phyloP scores from a whole-genome alignment of 2,797 vertebrate species.

The Rhinella marina region DNA sequence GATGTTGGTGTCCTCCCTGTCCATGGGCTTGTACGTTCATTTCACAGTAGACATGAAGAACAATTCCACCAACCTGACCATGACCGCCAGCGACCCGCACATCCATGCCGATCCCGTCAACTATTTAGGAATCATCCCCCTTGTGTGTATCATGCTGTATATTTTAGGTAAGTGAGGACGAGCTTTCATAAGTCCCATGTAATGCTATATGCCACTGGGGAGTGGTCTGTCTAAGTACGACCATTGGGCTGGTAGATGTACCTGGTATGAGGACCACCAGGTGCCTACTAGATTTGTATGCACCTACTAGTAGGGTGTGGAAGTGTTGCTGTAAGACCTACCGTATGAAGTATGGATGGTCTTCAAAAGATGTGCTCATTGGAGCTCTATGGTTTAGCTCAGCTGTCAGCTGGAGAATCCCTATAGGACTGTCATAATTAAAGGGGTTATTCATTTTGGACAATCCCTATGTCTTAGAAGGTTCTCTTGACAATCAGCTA shows the following conservation, averaged over 20 bases:
- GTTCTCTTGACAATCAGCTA: too few species aligned
- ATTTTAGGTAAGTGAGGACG: slow-evolving; percentile 84
- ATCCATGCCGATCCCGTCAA: slow-evolving; percentile 16
- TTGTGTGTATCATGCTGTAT: slow-evolving; percentile 87
- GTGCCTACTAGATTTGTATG: background rate
- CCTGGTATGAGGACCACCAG: background rate
- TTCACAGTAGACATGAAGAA: slow-evolving; percentile 52
- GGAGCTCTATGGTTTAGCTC: background rate
- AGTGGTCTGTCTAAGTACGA: background rate
- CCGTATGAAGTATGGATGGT: background rate
- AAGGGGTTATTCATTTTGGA: too few species aligned
- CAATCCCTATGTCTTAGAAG: too few species aligned
- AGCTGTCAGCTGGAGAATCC: too few species aligned
- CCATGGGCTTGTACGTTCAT: slow-evolving; percentile 80
- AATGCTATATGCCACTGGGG: background rate
- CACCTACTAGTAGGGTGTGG: background rate
- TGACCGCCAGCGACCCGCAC: slow-evolving; percentile 36
- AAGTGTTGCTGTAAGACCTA: too few species aligned
- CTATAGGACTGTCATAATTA: too few species aligned
- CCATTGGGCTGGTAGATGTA: background rate
- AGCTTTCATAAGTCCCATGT: background rate
- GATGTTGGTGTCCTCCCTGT: slow-evolving; percentile 84
- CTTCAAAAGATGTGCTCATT: background rate
- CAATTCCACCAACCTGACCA: slow-evolving; percentile 64
- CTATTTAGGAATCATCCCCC: slow-evolving; percentile 78